Evolutionary conservation across 1,140 invertebrate species (phyloP).

Genomic region (Octopus sinensis): DNA sequence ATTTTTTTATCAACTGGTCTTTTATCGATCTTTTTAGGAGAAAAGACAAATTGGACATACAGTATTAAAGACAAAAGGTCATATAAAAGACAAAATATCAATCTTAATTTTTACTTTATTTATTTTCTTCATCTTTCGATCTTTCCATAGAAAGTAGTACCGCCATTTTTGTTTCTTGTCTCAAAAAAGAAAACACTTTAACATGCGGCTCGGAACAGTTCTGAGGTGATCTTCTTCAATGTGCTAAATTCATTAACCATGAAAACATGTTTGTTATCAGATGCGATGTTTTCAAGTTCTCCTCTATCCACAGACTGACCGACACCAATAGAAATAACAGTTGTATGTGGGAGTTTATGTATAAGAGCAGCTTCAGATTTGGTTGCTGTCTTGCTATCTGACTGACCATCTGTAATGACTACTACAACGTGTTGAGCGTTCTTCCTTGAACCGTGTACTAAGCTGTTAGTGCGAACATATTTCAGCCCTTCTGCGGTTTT

Average conservation of each 20-base stretch:
- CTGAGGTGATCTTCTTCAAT: conserved; percentile 20
- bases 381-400: conserved; percentile 23
- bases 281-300: conserved; percentile 28
- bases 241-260: conserved; percentile 20
- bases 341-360: conserved; percentile 21
- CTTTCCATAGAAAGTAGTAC: too few relatives aligned
- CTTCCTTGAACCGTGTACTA: conserved; percentile 23
- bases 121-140: too few relatives aligned
- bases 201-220: conserved; percentile 3
- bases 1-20: too few relatives aligned
- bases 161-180: too few relatives aligned
- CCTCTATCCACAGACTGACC: conserved; percentile 22
- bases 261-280: conserved; percentile 22
- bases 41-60: too few relatives aligned
- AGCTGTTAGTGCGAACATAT: conserved; percentile 25
- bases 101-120: too few relatives aligned
- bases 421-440: conserved; percentile 27
- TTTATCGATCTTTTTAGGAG: too few relatives aligned
- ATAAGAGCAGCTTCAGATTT: conserved; percentile 20
- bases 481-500: conserved; percentile 28
- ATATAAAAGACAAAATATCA: too few relatives aligned
- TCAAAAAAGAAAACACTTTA: too few relatives aligned
- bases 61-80: too few relatives aligned
- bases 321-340: conserved; percentile 31
- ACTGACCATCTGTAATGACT: conserved; percentile 36